Base-by-base conservation (phyloP, 2,888 invertebrate species). In the Plebejus anna region DNA sequence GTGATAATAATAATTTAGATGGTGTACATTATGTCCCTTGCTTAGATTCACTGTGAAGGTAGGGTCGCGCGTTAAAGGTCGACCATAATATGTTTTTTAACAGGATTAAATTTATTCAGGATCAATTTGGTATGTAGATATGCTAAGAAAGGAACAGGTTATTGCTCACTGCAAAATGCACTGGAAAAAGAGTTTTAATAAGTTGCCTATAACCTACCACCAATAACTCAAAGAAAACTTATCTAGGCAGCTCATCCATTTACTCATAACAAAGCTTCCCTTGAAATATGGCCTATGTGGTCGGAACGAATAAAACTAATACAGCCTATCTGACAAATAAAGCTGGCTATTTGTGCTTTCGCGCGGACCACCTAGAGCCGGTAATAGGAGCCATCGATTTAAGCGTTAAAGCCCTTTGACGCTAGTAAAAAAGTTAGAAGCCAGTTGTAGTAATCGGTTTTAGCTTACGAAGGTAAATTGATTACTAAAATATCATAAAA, bases 271-370 rank as follows among this genome's bases (percentile, higher is more conserved):
- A 32, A 28, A 75, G 32, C 77, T 77, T 73, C 72, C 38, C 75
- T 78, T 79, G 77, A 78, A 79, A 76, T 76, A 66, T 78, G 78
- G 81, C 79, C 81, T 81, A 81, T 81, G 66, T 81, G 80, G 76
- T 80, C 81, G 78, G 78, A 79, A 79, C 77, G 79, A 78, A 78
- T 76, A 79, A 78, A 76, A 75, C 78, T 81, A 81, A 84, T 86
- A 85, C 83, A 85, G 83, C 82, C 82, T 79, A 81, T 82, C 80
- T 76, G 82, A 82, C 78, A 83, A 83, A 84, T 85, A 84, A 82
- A 82, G 79, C 82, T 81, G 83, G 82, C 83, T 85, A 86, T 84
- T 84, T 86, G 84, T 86, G 82, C 83, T 83, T 82, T 83, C 83
- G 80, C 81, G 80, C 78, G 78, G 78, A 79, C 72, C 70, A 78